phyloP scores from a whole-genome alignment of 2,888 invertebrate species.

The Dynastes hyllus region DNA sequence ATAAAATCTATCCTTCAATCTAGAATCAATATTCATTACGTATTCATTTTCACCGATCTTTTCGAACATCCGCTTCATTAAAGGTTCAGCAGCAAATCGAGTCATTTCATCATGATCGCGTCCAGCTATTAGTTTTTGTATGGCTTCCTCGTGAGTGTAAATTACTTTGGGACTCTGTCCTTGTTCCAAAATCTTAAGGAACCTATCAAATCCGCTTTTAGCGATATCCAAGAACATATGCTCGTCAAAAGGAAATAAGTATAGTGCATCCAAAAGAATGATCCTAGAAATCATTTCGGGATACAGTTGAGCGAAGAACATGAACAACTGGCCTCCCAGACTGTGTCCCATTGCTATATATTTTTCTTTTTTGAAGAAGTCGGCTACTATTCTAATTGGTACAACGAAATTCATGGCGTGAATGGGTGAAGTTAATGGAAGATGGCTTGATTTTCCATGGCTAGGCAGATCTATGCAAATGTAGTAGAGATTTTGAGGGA shows the following conservation, averaged over 20 bases:
- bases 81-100: slow-evolving; percentile 45
- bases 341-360: slow-evolving; percentile 67
- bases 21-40: slow-evolving; percentile 45
- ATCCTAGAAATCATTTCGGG: slow-evolving; percentile 42
- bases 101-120: slow-evolving; percentile 39
- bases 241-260: slow-evolving; percentile 28
- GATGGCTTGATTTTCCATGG: slow-evolving; percentile 76
- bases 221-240: slow-evolving; percentile 36
- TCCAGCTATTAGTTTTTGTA: slow-evolving; percentile 39
- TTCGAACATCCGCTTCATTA: slow-evolving; percentile 47
- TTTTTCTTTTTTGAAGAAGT: slow-evolving; percentile 64
- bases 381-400: slow-evolving; percentile 60
- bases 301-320: slow-evolving; percentile 49
- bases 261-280: slow-evolving; percentile 46
- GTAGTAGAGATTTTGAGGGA: slow-evolving; percentile 72
- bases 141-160: slow-evolving; percentile 49
- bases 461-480: slow-evolving; percentile 76
- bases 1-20: slow-evolving; percentile 42
- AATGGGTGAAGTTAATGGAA: slow-evolving; percentile 65
- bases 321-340: slow-evolving; percentile 55
- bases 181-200: slow-evolving; percentile 1
- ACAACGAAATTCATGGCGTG: slow-evolving; percentile 69
- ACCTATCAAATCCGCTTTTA: slow-evolving; percentile 18
- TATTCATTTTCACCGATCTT: slow-evolving; percentile 44
- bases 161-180: neutral